These are phyloP conservation scores for Ips nitidus DNA, from an alignment of 1,140 invertebrate genomes.

Conservation along the genomic window DNA sequence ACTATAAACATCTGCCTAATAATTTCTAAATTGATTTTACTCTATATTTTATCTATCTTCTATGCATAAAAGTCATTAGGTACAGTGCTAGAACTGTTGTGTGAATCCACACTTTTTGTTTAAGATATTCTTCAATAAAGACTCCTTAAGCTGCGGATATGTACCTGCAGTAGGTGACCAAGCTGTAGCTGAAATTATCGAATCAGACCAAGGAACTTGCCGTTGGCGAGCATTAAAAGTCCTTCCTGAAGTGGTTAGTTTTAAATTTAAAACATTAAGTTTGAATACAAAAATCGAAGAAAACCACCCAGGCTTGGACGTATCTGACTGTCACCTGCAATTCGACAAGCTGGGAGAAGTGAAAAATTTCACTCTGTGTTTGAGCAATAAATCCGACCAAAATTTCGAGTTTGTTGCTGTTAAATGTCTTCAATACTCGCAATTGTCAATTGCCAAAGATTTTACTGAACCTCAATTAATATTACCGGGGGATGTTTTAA, in stretches of 20 bases:
- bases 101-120: background rate
- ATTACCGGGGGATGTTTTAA: conserved; percentile 49
- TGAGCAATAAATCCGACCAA: conserved; percentile 39
- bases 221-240: conserved; percentile 64
- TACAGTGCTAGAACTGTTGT: background rate
- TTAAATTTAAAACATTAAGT: conserved; percentile 34
- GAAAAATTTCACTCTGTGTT: conserved; percentile 44
- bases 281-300: conserved; percentile 33
- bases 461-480: background rate
- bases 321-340: conserved; percentile 45
- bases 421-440: conserved; percentile 24
- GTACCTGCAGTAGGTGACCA: conserved; percentile 58
- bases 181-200: conserved; percentile 64
- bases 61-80: too few relatives aligned
- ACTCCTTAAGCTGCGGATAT: conserved; percentile 56
- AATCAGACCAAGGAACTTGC: conserved; percentile 63
- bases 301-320: conserved; percentile 41
- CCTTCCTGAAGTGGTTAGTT: conserved; percentile 45
- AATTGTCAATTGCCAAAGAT: conserved; percentile 1
- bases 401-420: conserved; percentile 39
- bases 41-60: too few relatives aligned
- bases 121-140: conserved; percentile 59
- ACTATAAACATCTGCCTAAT: too few relatives aligned
- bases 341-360: conserved; percentile 51
- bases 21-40: too few relatives aligned